Evolutionary conservation across 2,888 invertebrate genomes (phyloP), one percentile per base, ranked within the genome.

Genomic region (Crocallis elinguaria): DNA sequence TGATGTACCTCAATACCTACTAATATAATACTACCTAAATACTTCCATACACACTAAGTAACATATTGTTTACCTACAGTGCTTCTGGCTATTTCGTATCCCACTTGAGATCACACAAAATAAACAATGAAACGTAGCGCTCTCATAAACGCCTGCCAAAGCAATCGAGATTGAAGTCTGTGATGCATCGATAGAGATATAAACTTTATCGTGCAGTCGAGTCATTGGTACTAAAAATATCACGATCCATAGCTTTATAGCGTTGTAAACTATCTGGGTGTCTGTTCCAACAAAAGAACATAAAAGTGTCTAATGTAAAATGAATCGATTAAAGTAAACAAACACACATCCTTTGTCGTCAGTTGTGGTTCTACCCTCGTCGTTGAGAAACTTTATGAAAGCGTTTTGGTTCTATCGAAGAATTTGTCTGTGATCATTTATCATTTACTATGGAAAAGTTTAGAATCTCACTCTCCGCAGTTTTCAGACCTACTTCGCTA

Each of bases 181-280:
- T 17, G 13, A 11, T 41, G 39, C 44, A 41, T 55, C 32, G 30
- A 44, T 43, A 25, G 21, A 33, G 29, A 45, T 25, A 54, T 55
- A 55, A 55, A 45, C 23, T 55, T 55, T 49, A 55, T 27, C 35
- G 29, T 36, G n/a, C 21, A 43, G 12, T 11, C 44, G 12, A 49
- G 52, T 39, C 44, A 37, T 12, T 41, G 43, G 13, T 21, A 32
- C 37, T 44, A 52, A 51, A 49, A 44, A 37, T 42, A 42, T 42
- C 42, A 25, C 41, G 42, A 45, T 45, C 45, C 19, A 48, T 37
- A 48, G 46, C 37, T 53, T 53, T 53, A 53, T 42, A 37, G 42
- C 46, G 42, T 27, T 53, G 46, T 48, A 43, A 53, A 53, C 37
- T 27, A 48, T 36, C 36, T 42, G 36, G 41, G 46, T 42, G 27